These are phyloP conservation scores for Conops quadrifasciatus DNA, from an alignment of 2,888 invertebrate genomes.

Conservation along the genomic window DNA sequence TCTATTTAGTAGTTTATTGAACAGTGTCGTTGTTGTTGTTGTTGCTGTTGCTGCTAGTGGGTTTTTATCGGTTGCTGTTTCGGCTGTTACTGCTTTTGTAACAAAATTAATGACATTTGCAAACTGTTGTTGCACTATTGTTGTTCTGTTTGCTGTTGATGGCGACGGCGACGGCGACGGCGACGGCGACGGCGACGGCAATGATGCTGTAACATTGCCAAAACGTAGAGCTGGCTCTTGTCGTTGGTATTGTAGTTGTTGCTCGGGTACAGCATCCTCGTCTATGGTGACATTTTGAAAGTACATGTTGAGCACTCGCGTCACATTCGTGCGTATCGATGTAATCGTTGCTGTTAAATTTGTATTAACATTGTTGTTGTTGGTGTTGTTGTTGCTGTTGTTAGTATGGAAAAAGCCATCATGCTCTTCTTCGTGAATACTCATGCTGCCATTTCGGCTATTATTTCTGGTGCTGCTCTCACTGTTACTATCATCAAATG, in stretches of 20 bases:
- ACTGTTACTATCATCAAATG: neutral
- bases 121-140: slow-evolving; percentile 40
- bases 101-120: slow-evolving; percentile 36
- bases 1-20: neutral
- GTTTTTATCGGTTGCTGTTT: slow-evolving; percentile 7
- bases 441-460: slow-evolving; percentile 13
- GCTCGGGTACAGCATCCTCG: slow-evolving; percentile 23
- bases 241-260: slow-evolving; percentile 26
- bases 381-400: slow-evolving; percentile 10
- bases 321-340: slow-evolving; percentile 49
- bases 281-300: slow-evolving; percentile 45
- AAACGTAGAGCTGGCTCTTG: slow-evolving; percentile 1
- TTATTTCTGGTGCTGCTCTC: slow-evolving; percentile 33
- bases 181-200: slow-evolving; percentile 16
- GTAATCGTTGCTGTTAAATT: slow-evolving; percentile 47
- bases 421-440: neutral
- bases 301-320: slow-evolving; percentile 47
- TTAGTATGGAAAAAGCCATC: neutral
- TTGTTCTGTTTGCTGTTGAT: slow-evolving; percentile 42
- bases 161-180: slow-evolving; percentile 28
- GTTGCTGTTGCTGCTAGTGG: slow-evolving; percentile 34
- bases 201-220: slow-evolving; percentile 16
- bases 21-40: slow-evolving; percentile 35
- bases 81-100: slow-evolving; percentile 35
- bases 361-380: slow-evolving; percentile 33